Evolutionary conservation across 2,113 vertebrate genomes (phyloP).

Genomic region (Silurus asotus): DNA sequence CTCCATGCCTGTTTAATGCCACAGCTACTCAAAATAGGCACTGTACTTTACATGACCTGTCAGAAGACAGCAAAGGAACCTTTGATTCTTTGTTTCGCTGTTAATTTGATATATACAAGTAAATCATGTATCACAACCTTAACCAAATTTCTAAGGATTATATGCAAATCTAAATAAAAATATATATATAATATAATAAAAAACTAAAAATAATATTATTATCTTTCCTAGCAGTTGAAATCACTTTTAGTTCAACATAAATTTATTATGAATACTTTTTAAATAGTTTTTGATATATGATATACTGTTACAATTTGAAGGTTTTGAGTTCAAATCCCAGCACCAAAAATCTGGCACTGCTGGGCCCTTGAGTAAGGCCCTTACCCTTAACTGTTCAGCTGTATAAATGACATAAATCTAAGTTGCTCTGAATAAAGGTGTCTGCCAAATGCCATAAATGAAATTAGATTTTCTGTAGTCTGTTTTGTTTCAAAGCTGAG

Average conservation of each 20-base stretch:
- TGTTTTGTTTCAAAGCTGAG: not conserved
- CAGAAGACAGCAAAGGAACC: not conserved
- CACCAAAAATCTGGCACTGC: too few species aligned
- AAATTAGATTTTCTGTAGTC: not conserved
- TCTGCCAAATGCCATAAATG: too few species aligned
- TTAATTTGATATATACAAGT: not conserved
- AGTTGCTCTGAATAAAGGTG: too few species aligned
- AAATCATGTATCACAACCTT: not conserved
- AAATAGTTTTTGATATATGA: too few species aligned
- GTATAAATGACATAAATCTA: too few species aligned
- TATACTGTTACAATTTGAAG: too few species aligned
- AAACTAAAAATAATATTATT: not conserved
- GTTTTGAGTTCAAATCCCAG: too few species aligned
- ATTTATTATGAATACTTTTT: not conserved
- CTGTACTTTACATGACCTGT: conserved; percentile 43
- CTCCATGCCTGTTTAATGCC: conserved; percentile 59
- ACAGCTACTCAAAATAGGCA: conserved; percentile 64
- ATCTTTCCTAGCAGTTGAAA: not conserved
- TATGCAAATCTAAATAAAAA: not conserved
- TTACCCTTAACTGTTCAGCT: too few species aligned
- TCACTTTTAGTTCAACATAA: not conserved
- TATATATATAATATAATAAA: not conserved
- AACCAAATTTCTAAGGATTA: not conserved
- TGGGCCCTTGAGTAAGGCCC: too few species aligned
- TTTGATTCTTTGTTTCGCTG: not conserved